A percentile compares a stretch with the other conserved stretches of the same genome.
These are phyloP conservation scores for Drymonia ruficornis DNA, from an alignment of 2,888 invertebrate species.

Conservation along the genomic window DNA sequence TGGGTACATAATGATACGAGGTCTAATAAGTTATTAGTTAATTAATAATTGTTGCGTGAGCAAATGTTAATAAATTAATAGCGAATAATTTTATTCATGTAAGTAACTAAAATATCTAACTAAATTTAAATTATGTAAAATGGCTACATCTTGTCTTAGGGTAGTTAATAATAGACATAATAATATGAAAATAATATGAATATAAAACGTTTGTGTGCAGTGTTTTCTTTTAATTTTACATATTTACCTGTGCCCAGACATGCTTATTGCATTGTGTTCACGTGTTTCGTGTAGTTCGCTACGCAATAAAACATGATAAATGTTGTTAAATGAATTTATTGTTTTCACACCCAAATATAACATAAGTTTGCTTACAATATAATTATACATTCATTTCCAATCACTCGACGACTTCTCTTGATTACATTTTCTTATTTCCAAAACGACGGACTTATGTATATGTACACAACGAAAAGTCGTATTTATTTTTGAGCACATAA, in stretches of 20 bases:
- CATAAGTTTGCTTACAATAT: constrained; percentile 22
- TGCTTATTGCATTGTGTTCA: neutral
- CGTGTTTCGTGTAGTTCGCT: no score
- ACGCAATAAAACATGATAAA: constrained; percentile 2
- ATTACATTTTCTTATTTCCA: constrained; percentile 15
- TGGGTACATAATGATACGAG: constrained; percentile 13
- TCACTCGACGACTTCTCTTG: constrained; percentile 8
- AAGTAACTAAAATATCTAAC: constrained; percentile 4
- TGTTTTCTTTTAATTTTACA: neutral
- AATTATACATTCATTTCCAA: constrained; percentile 22
- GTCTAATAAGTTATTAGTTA: constrained; percentile 8
- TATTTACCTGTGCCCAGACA: no score
- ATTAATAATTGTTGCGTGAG: constrained; percentile 2
- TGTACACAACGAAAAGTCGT: constrained; percentile 1
- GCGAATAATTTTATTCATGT: constrained; percentile 16
- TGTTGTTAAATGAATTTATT: constrained; percentile 38
- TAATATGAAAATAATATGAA: constrained; percentile 32
- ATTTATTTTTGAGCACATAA: constrained; percentile 8
- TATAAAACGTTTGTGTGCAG: constrained; percentile 44
- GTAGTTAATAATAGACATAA: constrained; percentile 16
- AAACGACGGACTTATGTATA: neutral
- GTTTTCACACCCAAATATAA: constrained; percentile 24
- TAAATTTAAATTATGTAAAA: neutral
- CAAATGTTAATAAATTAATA: constrained; percentile 10
- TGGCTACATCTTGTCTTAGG: neutral